Base-by-base conservation (phyloP, 2,888 invertebrate genomes). In the Heliconius aoede region DNA sequence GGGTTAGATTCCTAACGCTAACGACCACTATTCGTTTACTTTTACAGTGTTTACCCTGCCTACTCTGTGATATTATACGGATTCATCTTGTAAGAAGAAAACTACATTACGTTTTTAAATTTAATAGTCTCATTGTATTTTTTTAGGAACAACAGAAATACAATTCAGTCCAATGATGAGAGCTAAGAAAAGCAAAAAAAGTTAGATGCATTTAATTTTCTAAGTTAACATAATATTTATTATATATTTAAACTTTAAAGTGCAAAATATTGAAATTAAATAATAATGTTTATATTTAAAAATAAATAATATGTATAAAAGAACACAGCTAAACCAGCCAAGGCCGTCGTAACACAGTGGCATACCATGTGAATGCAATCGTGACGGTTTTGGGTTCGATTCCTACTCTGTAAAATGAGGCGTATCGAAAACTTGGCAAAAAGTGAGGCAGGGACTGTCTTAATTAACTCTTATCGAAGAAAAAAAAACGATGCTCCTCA, bases 141-240 rank as follows among this genome's bases (percentile, higher is more conserved):
- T 21, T 55, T 55, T 30, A 78, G 78, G 73, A 46, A 65, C 71
- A 51, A 60, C 73, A 26, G 40, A 62, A 26, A 64, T 73, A 18
- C 46, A 76, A 30, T 73, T 58, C 18, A 62, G 60, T 4, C 73
- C 78, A n/a, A 62, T 76, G 15, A 24, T 65, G 26, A 62, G 76
- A 28, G 40, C 65, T 5, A 76, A 36, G 13, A 73, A 61, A 60
- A 51, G 51, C 21, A 76, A 51, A 36, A 73, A 71, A 51, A 69
- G 58, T 68, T 60, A 61, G 32, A n/a, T 55, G 0, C 11, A 58
- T 58, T 60, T 26, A 5, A 18, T 60, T n/a, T 9, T 4, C 11
- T 55, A 55, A 55, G 5, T 21, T 21, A 18, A 46, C n/a, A n/a
- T n/a, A 46, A 21, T 46, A 46, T 46, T 18, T 18, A 46, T 18